Evolutionary conservation across 1,140 invertebrate genomes (phyloP).

Genomic region (Latrodectus geometricus): DNA sequence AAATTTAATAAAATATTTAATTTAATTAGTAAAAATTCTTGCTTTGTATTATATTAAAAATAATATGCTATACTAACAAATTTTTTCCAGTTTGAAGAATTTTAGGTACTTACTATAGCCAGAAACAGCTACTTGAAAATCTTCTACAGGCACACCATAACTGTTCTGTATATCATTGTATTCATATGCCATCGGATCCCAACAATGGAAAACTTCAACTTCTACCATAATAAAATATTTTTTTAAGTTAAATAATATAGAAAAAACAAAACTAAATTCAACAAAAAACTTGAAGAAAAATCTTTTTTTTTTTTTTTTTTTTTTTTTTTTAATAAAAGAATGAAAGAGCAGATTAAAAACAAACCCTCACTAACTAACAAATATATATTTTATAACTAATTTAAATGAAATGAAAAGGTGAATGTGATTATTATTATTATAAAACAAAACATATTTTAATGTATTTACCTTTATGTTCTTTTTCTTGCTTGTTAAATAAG

Average conservation of each 20-base stretch:
- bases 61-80: too few species aligned
- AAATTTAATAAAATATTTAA: too few species aligned
- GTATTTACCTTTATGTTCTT: background rate
- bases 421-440: background rate
- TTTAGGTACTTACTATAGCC: conserved; percentile 66
- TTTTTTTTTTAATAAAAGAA: background rate
- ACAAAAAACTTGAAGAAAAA: background rate
- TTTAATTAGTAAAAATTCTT: too few species aligned
- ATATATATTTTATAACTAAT: background rate
- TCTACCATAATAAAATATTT: conserved; percentile 11
- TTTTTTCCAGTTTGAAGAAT: background rate
- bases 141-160: conserved; percentile 67
- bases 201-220: conserved; percentile 40
- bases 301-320: background rate
- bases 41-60: too few species aligned
- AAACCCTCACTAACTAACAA: background rate
- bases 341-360: background rate
- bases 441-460: background rate
- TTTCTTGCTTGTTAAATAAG: background rate
- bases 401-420: background rate
- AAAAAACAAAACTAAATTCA: background rate
- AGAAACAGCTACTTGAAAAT: conserved; percentile 66
- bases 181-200: conserved; percentile 68
- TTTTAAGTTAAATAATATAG: background rate
- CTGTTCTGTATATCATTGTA: conserved; percentile 66